Base-by-base conservation (phyloP, 2,113 vertebrate species). In the Amblyornis subalaris region DNA sequence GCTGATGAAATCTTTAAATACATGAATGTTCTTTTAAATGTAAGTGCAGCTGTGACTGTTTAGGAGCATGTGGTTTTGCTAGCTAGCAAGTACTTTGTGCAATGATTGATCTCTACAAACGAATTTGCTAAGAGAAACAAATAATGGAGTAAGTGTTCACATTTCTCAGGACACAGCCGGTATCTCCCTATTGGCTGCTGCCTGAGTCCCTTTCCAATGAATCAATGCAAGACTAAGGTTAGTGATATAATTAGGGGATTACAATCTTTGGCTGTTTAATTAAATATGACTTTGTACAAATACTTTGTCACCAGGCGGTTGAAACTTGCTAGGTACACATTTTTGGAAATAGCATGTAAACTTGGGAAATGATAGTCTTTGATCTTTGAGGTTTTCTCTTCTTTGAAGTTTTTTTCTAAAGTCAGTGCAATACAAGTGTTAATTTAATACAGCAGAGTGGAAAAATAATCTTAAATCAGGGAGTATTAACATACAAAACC, bases 111-210 rank as follows among this genome's bases (percentile, higher is more conserved):
- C 24, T 88, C 33, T 64, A 48, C 57, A 90, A 75, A 92, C 87
- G 78, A 90, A 92, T 86, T 95, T 90, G 44, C 69, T 47, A 64
- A 86, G 66, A 90, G 82, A 91, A 94, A 90, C 64, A 94, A 90
- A 90, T 89, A 91, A 76, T 36, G 11, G 29, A 48, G 40, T 66
- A 88, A 93, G 22, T 72, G 53, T 84, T 92, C 76, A n/a, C n/a
- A 74, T 95, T 93, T 90, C 76, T 89, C 60, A 71, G 48, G 86
- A 60, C 42, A 70, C 44, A 86, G 79, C 4, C 64, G n/a, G 51
- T 73, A 84, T 80, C 24, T 90, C 47, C 69, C 60, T 51, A 9
- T 12, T 78, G 80, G 65, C 53, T 74, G 45, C 60, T 86, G 47
- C 54, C 60, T 67, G 83, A 74, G 55, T 87, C 76, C 22, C 31